Evolutionary conservation across 2,113 vertebrate species (phyloP).

Genomic region (Lates calcarifer): DNA sequence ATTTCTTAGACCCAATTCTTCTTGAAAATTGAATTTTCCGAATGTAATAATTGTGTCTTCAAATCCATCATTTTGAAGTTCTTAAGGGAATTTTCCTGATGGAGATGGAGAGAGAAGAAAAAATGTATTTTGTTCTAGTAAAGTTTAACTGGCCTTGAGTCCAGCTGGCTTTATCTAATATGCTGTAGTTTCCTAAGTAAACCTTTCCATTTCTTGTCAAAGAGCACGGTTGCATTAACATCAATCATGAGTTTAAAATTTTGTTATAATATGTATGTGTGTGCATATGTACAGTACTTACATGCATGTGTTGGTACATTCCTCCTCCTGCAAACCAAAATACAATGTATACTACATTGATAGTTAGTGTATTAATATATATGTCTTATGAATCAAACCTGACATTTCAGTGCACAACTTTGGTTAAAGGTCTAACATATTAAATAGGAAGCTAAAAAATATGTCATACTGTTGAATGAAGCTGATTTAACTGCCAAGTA

Average conservation of each 20-base stretch:
- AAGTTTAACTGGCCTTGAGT: constrained; percentile 6
- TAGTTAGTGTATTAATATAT: no score
- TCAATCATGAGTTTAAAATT: neutral
- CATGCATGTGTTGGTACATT: neutral
- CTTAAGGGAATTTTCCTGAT: neutral
- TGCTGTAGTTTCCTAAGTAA: neutral
- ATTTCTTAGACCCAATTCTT: neutral
- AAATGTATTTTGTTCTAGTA: neutral
- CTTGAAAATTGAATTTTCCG: constrained; percentile 31
- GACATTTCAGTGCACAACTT: no score
- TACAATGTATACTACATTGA: no score
- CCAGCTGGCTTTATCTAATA: neutral
- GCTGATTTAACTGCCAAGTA: no score
- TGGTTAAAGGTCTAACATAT: no score
- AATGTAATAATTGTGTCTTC: constrained; percentile 1
- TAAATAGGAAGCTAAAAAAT: no score
- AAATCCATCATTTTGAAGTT: constrained; percentile 9
- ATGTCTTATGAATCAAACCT: no score
- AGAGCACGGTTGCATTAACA: neutral
- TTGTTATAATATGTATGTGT: neutral
- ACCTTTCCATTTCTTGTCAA: neutral
- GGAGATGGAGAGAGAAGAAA: neutral
- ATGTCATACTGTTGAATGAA: no score
- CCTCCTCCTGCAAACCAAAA: no score
- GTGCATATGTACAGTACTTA: neutral